A percentile compares a stretch with the other conserved stretches of the same genome.
These are phyloP conservation scores for Scytalopus superciliaris DNA, from an alignment of 2,113 vertebrate species.

Conservation along the genomic window DNA sequence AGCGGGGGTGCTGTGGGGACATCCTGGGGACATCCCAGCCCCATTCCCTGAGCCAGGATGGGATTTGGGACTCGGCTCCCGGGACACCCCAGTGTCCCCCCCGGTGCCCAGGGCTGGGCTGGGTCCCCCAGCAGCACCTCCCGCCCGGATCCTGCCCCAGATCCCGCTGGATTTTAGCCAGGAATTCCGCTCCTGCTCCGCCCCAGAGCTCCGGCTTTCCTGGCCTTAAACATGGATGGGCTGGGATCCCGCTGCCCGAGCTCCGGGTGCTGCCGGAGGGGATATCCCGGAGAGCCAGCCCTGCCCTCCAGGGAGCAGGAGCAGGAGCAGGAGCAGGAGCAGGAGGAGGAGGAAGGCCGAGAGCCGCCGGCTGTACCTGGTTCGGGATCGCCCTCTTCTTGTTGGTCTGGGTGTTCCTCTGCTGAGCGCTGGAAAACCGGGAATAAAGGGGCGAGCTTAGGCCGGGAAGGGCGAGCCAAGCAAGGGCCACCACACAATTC, in stretches of 20 bases:
- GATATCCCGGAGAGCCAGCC: background rate
- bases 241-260: rapidly evolving
- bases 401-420: constrained; percentile 87
- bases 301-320: background rate
- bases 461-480: rapidly evolving
- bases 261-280: background rate
- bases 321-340: background rate
- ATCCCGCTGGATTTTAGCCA: rapidly evolving
- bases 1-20: background rate
- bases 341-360: background rate
- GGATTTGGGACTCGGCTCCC: too few relatives aligned
- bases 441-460: background rate
- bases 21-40: background rate
- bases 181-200: background rate
- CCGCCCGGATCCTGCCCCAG: background rate
- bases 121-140: background rate
- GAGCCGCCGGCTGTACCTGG: constrained; percentile 79
- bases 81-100: too few relatives aligned
- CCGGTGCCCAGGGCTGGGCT: background rate
- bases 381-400: constrained; percentile 94
- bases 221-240: background rate
- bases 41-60: too few relatives aligned
- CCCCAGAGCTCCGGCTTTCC: background rate
- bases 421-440: constrained; percentile 84
- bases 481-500: background rate